Percentiles rank a stretch among this genome's conserved stretches.
Evolutionary conservation across 2,113 vertebrate genomes (phyloP).

Genomic region (Peromyscus maniculatus): DNA sequence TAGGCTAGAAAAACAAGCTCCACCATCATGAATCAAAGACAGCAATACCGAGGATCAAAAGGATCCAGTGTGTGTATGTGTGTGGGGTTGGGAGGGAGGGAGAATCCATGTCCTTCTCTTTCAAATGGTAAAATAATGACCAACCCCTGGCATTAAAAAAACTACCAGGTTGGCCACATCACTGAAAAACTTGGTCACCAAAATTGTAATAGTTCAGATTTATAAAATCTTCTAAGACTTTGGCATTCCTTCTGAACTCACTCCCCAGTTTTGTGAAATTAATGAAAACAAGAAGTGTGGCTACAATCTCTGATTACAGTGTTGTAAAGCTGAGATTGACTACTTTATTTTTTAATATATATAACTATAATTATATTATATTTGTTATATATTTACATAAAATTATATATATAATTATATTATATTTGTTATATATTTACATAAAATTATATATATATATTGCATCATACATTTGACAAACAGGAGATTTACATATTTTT

Average conservation of each 20-base stretch:
- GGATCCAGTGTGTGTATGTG: not conserved
- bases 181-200: not conserved
- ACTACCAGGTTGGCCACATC: not conserved
- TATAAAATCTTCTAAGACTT: not conserved
- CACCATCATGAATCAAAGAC: conserved; percentile 52
- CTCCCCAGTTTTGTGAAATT: not conserved
- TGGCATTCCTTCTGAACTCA: conserved; percentile 18
- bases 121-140: not conserved
- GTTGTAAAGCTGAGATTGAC: not conserved
- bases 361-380: not conserved
- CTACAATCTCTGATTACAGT: not conserved
- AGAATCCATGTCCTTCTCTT: not conserved
- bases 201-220: not conserved
- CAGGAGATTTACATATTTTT: not conserved
- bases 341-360: not conserved
- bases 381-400: not conserved
- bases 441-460: too few relatives aligned
- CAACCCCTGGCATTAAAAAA: not conserved
- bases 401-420: too few relatives aligned
- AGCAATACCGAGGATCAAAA: not conserved
- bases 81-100: conserved; percentile 5
- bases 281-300: not conserved
- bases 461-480: not conserved
- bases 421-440: not conserved
- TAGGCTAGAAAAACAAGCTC: not conserved